Percentiles rank a stretch among this genome's conserved stretches.
phyloP scores from a whole-genome alignment of 2,888 invertebrate species.

The Limnephilus auricula region DNA sequence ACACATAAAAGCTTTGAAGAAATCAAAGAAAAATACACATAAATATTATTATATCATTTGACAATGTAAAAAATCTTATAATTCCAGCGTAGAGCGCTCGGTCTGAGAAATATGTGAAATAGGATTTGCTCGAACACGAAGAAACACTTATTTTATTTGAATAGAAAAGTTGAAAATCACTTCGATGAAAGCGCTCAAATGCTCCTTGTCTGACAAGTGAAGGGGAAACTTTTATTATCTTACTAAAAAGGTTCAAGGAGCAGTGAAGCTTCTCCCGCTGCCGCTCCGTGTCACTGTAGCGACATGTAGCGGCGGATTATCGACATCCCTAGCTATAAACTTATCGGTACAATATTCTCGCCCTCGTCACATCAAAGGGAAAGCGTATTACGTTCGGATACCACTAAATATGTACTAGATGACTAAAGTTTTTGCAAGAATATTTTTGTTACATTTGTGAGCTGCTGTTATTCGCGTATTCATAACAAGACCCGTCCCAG shows the following conservation, averaged over 20 bases:
- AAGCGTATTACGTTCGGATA: not conserved
- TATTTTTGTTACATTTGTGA: not conserved
- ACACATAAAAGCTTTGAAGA: not conserved
- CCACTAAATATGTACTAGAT: not conserved
- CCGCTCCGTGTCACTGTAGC: conserved; percentile 1
- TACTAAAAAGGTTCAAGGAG: conserved; percentile 40
- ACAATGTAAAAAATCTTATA: conserved; percentile 7
- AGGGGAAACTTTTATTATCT: conserved; percentile 44
- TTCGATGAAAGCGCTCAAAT: conserved; percentile 18
- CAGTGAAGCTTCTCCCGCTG: not conserved
- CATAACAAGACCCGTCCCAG: not conserved
- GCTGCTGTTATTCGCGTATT: not conserved
- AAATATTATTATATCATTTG: not conserved
- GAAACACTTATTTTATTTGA: conserved; percentile 44
- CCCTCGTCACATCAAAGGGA: conserved; percentile 29
- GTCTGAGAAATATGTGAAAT: conserved; percentile 10
- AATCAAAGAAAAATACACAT: not conserved
- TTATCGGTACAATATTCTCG: conserved; percentile 21
- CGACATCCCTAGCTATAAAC: not conserved
- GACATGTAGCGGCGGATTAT: conserved; percentile 25
- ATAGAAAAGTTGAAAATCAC: conserved; percentile 38
- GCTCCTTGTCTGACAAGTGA: conserved; percentile 31
- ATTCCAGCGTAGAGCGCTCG: not conserved
- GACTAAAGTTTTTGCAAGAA: not conserved
- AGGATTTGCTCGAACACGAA: conserved; percentile 15